Evolutionary conservation across 2,888 invertebrate genomes (phyloP), one percentile per base, ranked within the genome.

Genomic region (Heliconius aoede): DNA sequence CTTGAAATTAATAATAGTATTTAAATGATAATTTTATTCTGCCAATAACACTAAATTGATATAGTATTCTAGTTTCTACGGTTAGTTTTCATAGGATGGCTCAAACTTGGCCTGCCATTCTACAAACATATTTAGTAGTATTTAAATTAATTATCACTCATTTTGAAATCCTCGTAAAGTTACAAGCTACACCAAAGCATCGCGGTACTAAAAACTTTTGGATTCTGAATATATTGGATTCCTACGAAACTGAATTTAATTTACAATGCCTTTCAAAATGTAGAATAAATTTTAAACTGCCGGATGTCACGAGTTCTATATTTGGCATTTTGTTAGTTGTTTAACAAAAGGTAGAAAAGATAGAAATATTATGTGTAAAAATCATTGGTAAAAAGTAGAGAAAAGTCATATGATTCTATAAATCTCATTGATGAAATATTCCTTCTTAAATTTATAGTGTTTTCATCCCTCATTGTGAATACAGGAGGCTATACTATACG

Each of bases 401-500:
- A 40, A 40, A 65, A 36, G 65, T 36, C 36, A 36, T 28, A 13
- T n/a, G n/a, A n/a, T 32, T 64, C 5, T 32, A 64, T 24, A 32
- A n/a, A 65, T 24, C 11, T 11, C 30, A 65, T 24, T 65, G 21
- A 1, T 24, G 13, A 1, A 7, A 4, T 55, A 55, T 78, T 68
- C 61, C 72, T 28, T 46, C 72, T 74, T 68, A 62, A 64, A 62
- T 75, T 75, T 51, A 79, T 46, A 30, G 60, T 69, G 60, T 78
- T 80, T 78, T 80, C 73, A 80, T 76, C 79, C 82, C 81, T 82
- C 81, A 80, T 64, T 71, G 79, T 76, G 73, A 80, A 82, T 79
- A 82, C 78, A 78, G 80, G 73, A 81, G 80, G 81, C 77, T 81
- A 82, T n/a, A n/a, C n/a, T n/a, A n/a, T n/a, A n/a, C n/a, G n/a